phyloP scores from a whole-genome alignment of 2,888 invertebrate species.

The Dastarcus helophoroides region DNA sequence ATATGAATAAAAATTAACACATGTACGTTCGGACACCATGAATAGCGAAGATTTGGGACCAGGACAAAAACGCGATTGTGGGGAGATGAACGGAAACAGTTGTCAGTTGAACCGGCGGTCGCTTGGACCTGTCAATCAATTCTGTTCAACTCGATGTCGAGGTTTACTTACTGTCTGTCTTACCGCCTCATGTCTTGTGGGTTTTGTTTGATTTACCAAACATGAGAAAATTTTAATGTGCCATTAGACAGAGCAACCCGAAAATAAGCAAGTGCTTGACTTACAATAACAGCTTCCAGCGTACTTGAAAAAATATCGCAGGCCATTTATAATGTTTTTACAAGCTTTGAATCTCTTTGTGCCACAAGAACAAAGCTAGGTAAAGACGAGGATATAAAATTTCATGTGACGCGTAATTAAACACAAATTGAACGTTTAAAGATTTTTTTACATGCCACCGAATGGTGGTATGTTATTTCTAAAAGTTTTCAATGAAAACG shows the following conservation, averaged over 20 bases:
- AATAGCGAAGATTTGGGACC: slow-evolving; percentile 6
- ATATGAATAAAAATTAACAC: slow-evolving; percentile 10
- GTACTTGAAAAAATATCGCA: too few species aligned
- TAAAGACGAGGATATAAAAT: too few species aligned
- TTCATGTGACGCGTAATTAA: too few species aligned
- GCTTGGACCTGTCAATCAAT: slow-evolving; percentile 14
- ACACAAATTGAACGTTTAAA: too few species aligned
- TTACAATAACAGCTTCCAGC: too few species aligned
- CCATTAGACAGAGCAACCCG: slow-evolving; percentile 10
- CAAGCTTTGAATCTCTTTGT: too few species aligned
- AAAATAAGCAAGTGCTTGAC: too few species aligned
- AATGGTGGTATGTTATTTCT: too few species aligned
- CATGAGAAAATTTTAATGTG: slow-evolving; percentile 6
- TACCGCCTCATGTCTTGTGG: slow-evolving; percentile 1
- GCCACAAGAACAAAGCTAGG: too few species aligned
- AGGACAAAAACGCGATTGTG: slow-evolving; percentile 14
- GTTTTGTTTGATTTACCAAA: slow-evolving; percentile 11
- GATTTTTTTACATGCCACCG: too few species aligned
- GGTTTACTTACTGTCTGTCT: slow-evolving; percentile 11
- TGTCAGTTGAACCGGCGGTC: slow-evolving; percentile 12
- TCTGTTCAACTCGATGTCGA: slow-evolving; percentile 12
- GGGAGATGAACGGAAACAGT: slow-evolving; percentile 14
- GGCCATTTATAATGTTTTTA: too few species aligned
- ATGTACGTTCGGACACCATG: slow-evolving; percentile 7
- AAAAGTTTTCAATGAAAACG: too few species aligned